Conservation (phyloP, 2,113 vertebrate genomes). For the Anhinga rufa region DNA sequence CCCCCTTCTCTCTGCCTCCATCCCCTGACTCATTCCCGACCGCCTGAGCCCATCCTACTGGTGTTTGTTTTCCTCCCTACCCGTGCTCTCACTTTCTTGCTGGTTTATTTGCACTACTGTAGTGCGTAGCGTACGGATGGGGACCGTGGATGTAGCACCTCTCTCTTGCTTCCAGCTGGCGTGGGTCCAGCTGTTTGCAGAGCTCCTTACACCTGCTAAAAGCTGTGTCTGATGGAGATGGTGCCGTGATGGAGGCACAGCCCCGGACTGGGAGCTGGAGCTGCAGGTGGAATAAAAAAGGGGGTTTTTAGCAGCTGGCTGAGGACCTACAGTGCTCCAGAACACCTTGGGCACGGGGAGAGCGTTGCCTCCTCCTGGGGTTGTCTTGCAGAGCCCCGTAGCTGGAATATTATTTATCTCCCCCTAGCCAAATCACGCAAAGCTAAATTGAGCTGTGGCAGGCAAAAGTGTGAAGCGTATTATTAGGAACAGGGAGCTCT, state of each 20-base stretch:
- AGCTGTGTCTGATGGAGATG: background rate
- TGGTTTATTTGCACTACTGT: accelerated
- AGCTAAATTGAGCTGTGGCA: slow-evolving; percentile 54
- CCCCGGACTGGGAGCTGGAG: background rate
- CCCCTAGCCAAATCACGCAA: slow-evolving; percentile 22
- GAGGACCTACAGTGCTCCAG: background rate
- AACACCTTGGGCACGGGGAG: background rate
- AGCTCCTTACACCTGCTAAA: background rate
- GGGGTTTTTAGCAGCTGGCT: background rate
- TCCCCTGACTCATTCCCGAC: background rate
- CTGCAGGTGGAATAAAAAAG: background rate
- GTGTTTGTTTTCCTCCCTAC: background rate
- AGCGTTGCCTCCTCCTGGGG: background rate
- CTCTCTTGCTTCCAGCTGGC: background rate
- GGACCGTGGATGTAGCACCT: background rate
- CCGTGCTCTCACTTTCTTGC: accelerated
- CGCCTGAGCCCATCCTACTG: background rate
- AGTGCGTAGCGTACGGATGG: accelerated
- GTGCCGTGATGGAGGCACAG: background rate
- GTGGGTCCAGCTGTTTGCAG: background rate
- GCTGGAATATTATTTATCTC: slow-evolving; percentile 6
- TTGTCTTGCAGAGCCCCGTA: background rate
- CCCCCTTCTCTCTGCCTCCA: background rate
- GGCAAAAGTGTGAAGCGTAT: slow-evolving; percentile 51
- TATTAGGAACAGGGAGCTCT: slow-evolving; percentile 63